Percentiles rank a stretch among this genome's conserved stretches.
phyloP scores from a whole-genome alignment of 2,888 invertebrate genomes.

The Erebia ligea region DNA sequence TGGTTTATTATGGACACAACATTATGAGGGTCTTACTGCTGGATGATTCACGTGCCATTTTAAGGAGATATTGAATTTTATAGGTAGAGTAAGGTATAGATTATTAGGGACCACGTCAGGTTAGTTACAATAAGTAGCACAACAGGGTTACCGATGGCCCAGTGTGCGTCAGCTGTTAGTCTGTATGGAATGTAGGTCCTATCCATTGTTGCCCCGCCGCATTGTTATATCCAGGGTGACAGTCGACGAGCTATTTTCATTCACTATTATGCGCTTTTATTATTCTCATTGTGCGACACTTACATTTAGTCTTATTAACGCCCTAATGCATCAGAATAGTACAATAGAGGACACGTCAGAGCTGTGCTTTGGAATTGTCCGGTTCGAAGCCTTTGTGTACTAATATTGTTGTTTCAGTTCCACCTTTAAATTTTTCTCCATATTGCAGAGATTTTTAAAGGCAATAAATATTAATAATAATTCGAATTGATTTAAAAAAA shows the following conservation, averaged over 20 bases:
- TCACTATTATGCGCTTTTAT: constrained; percentile 73
- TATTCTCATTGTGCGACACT: constrained; percentile 75
- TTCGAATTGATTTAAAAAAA: too few relatives aligned
- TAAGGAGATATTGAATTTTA: too few relatives aligned
- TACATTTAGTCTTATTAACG: constrained; percentile 58
- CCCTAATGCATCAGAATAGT: constrained; percentile 47
- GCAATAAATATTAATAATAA: too few relatives aligned
- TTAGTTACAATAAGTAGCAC: not conserved
- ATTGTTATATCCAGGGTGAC: constrained; percentile 71
- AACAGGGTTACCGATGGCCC: not conserved
- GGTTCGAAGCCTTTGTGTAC: constrained; percentile 18
- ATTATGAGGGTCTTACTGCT: too few relatives aligned
- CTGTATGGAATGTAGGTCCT: constrained; percentile 70
- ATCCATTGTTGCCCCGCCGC: constrained; percentile 69
- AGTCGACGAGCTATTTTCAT: constrained; percentile 78
- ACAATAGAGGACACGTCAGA: constrained; percentile 30
- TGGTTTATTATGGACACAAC: too few relatives aligned
- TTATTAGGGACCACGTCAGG: too few relatives aligned
- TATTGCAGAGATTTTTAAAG: not conserved
- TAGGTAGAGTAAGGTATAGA: too few relatives aligned
- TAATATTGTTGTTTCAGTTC: constrained; percentile 14
- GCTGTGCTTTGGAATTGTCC: constrained; percentile 23
- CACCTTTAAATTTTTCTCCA: not conserved
- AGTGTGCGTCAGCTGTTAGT: constrained; percentile 31
- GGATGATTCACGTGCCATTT: too few relatives aligned